Base-by-base conservation (phyloP, 2,113 vertebrate species). In the Patagioenas fasciata region DNA sequence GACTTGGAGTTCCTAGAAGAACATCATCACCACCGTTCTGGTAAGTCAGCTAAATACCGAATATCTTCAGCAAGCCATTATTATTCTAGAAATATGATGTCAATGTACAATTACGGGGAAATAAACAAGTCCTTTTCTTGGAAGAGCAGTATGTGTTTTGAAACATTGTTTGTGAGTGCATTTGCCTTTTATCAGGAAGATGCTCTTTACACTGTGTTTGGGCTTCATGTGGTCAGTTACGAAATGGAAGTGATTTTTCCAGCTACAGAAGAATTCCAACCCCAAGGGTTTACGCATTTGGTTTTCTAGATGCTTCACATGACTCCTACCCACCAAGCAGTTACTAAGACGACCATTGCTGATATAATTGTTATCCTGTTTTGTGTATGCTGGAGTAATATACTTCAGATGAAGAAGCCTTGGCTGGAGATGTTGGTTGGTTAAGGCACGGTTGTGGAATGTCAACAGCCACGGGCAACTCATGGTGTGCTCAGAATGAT, bases 1-100 rank as follows among this genome's bases (percentile, higher is more conserved):
- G 99, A 99, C 95, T 97, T 99, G 93, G 99, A 99, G 94, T 98
- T 99, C 91, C 98, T 99, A 54, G 99, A 99, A 84, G 99, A 99
- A 71, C 99, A 99, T 60, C 97, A 97, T 62, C 98, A 98, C 36
- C 98, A 98, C 93, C 98, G 74, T 61, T 98, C 99, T 28, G 99
- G 99, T 99, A 98, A 98, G 96, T 80, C 47, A 67, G 75, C 44
- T 26, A 94, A 94, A 85, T 64, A 18, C 5, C 36, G 10, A 21
- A 2, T 47, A 36, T 78, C 9, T 70, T 84, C 11, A 62, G 29
- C 2, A 13, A 38, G 10, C 8, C 51, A 20, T 38, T 88, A 13
- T 34, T 77, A 53, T 58, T 60, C 7, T 70, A 38, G 44, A 81
- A 85, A 84, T 78, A 48, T 3, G 29, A 64, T 70, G 10, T 29